Evolutionary conservation across 2,113 vertebrate genomes (phyloP), one percentile per base, ranked within the genome.

Genomic region (Ornithorhynchus anatinus): DNA sequence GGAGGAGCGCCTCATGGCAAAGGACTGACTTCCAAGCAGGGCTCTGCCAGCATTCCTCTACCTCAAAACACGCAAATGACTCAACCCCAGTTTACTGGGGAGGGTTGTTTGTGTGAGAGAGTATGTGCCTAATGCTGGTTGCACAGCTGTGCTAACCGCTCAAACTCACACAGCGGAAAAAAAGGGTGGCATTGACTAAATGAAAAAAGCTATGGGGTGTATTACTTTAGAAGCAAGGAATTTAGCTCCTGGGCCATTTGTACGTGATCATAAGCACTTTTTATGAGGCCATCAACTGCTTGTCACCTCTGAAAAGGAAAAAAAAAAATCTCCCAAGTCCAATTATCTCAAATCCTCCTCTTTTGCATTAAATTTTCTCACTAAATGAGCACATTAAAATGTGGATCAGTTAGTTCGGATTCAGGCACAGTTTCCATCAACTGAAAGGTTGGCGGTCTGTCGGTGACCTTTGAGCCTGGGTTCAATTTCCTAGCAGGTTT

Each of bases 291-390:
- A 70, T 62, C 69, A 88, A 79, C 17, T 63, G n/a, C 15, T 74
- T 67, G 57, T 70, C 71, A 68, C 78, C 52, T 81, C 31, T 0
- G 5, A 23, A 27, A 54, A 58, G 48, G 20, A 72, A 57, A 37
- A 8, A 32, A 57, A 68, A 33, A 77, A 79, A 25, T 12, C 81
- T 88, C 80, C 39, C n/a, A 69, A 84, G 79, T 16, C 69, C 11
- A 89, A 69, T 89, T 89, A 89, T 57, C 66, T 80, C 48, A 84
- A 80, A 83, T 86, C 20, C 38, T 33, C 51, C 51, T 79, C 63
- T 65, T 80, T 65, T 52, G 61, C 33, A 51, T 71, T 72, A 33
- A 31, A 11, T 78, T 84, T 84, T 80, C 66, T 79, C 50, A 66
- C 72, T 79, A 76, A 79, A 38, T 17, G 32, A 82, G n/a, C 50